phyloP scores from a whole-genome alignment of 2,797 vertebrate genomes.

The Todus mexicanus region DNA sequence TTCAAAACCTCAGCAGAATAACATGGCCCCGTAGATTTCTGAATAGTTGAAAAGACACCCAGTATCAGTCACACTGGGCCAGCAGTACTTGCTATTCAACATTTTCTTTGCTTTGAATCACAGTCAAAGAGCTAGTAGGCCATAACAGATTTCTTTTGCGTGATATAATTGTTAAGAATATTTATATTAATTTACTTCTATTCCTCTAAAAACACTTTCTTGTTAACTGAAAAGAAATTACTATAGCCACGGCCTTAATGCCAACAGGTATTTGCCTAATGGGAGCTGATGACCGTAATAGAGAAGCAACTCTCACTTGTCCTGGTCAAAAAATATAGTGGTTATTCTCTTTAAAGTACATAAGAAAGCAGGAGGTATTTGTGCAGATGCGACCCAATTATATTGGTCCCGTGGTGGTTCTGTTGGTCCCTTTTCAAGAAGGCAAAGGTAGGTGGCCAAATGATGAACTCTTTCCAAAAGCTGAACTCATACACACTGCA shows the following conservation, averaged over 20 bases:
- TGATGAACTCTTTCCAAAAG: background rate
- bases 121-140: background rate
- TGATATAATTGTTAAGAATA: background rate
- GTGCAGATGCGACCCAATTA: background rate
- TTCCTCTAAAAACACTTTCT: background rate
- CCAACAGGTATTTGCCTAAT: slow-evolving; percentile 45
- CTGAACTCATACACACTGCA: background rate
- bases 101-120: slow-evolving; percentile 8
- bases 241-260: background rate
- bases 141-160: background rate
- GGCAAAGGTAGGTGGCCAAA: slow-evolving; percentile 44
- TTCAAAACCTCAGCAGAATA: slow-evolving; percentile 38
- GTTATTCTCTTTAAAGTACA: slow-evolving; percentile 17
- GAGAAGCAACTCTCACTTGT: slow-evolving; percentile 16
- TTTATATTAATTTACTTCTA: background rate
- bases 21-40: background rate
- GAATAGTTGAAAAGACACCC: background rate
- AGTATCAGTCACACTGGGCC: slow-evolving; percentile 37
- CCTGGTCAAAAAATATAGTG: slow-evolving; percentile 26
- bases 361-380: slow-evolving; percentile 57
- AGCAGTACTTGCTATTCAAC: background rate
- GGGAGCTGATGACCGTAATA: slow-evolving; percentile 26
- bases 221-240: slow-evolving; percentile 34
- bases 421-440: slow-evolving; percentile 59
- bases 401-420: background rate